Evolutionary conservation across 2,113 vertebrate species (phyloP), one percentile per base, ranked within the genome.

Genomic region (Pedionomus torquatus): DNA sequence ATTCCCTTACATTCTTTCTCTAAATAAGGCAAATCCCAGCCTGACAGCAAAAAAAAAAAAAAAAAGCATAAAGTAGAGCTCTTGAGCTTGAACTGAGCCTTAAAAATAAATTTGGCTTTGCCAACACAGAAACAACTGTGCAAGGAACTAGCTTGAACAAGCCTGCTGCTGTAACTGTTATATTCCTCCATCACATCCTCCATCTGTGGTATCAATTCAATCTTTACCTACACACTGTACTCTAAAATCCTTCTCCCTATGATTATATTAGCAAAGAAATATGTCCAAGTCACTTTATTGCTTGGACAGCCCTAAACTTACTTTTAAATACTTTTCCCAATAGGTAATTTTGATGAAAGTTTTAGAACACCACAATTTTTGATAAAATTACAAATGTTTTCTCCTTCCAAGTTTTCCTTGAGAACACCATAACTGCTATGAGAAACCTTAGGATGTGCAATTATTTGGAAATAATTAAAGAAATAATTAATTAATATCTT

Each of bases 91-190:
- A 92, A 48, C 20, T 91, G 44, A 90, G 33, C 24, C 52, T 87
- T 89, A 69, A 90, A 93, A 93, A 88, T 31, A 83, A 77, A 74
- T 86, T 86, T 80, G 20, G 49, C 66, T 79, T 35, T 86, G 63
- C 46, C 20, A 86, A 39, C 9, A 4, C 54, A 65, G 49, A 83
- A 72, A 79, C 35, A 93, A 17, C 70, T 82, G 63, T 63, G 31
- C 30, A 76, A 84, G 23, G 49, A 93, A 44, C 20, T 57, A 39
- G 30, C 65, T 95, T 82, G 65, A 78, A 65, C 20, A 69, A 44
- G 30, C 4, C n/a, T 89, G 17, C n/a, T 43, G 17, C 39, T 87
- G 5, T 31, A 93, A 41, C 12, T 88, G 17, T 5, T 57, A 35
- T 72, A 68, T 72, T 90, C 25, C 19, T 70, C 5, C n/a, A 17